Percentiles rank a stretch among this genome's conserved stretches.
These are phyloP conservation scores for Aphodius granarius DNA, from an alignment of 2,888 invertebrate genomes.

Conservation along the genomic window DNA sequence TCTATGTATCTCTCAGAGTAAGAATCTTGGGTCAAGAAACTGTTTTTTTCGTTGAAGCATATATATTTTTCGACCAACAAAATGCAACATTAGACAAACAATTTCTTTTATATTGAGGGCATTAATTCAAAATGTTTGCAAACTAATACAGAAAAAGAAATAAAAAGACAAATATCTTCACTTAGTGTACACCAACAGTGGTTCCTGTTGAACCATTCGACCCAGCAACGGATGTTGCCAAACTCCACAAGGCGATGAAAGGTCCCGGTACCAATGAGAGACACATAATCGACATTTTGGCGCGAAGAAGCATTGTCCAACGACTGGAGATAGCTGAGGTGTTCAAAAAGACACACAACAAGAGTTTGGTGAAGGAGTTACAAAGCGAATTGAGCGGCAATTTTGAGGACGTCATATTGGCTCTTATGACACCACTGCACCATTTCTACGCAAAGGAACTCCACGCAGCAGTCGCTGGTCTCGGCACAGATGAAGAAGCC, in stretches of 20 bases:
- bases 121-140: too few relatives aligned
- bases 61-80: too few relatives aligned
- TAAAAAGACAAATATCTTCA: constrained; percentile 13
- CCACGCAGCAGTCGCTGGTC: constrained; percentile 81
- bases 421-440: constrained; percentile 85
- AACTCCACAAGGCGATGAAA: constrained; percentile 88
- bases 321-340: constrained; percentile 87
- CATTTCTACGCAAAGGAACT: constrained; percentile 91
- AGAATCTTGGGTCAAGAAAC: too few relatives aligned
- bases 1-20: too few relatives aligned
- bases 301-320: constrained; percentile 86
- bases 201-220: constrained; percentile 86
- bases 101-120: too few relatives aligned
- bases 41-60: too few relatives aligned
- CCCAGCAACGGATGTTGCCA: constrained; percentile 80
- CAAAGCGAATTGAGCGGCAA: constrained; percentile 89
- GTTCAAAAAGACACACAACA: constrained; percentile 91
- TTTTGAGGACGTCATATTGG: constrained; percentile 87
- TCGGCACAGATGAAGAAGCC: constrained; percentile 89
- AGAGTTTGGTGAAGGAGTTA: constrained; percentile 76
- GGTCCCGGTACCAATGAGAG: constrained; percentile 92
- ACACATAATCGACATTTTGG: constrained; percentile 87
- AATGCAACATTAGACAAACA: too few relatives aligned
- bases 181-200: constrained; percentile 84
- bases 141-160: background rate